These are phyloP conservation scores for Boloria selene DNA, from an alignment of 2,888 invertebrate species.

Conservation along the genomic window DNA sequence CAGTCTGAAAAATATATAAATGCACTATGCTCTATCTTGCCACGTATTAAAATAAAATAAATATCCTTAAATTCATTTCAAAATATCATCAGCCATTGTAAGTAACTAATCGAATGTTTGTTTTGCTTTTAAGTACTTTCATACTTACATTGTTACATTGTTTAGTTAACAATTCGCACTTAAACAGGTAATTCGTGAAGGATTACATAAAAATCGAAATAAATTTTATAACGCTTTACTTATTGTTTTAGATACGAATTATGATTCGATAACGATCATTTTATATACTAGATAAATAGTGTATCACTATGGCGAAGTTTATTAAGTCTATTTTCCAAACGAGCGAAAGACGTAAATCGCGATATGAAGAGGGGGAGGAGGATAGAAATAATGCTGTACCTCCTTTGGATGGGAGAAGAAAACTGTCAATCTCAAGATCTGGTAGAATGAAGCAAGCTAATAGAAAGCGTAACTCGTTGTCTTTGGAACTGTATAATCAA, in stretches of 20 bases:
- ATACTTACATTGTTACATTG: not conserved
- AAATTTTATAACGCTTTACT: not conserved
- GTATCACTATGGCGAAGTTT: constrained; percentile 66
- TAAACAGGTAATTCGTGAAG: not conserved
- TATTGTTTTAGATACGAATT: constrained; percentile 11
- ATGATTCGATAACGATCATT: constrained; percentile 11
- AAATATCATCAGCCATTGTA: no score
- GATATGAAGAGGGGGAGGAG: constrained; percentile 58
- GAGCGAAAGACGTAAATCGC: constrained; percentile 54
- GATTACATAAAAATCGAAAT: not conserved
- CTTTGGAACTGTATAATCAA: constrained; percentile 78
- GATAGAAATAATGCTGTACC: constrained; percentile 53
- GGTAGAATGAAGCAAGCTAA: constrained; percentile 82
- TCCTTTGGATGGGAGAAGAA: constrained; percentile 60
- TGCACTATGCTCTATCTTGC: no score
- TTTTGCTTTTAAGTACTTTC: not conserved
- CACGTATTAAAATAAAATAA: no score
- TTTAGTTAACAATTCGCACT: not conserved
- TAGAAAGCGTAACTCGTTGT: constrained; percentile 78
- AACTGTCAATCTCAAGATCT: constrained; percentile 83
- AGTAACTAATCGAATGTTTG: no score
- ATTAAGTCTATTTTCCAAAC: constrained; percentile 69
- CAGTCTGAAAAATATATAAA: no score
- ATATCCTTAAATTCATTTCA: no score
- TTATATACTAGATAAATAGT: constrained; percentile 1